These are phyloP conservation scores for Prietella phreatophila DNA, from an alignment of 2,113 vertebrate species.

Conservation along the genomic window DNA sequence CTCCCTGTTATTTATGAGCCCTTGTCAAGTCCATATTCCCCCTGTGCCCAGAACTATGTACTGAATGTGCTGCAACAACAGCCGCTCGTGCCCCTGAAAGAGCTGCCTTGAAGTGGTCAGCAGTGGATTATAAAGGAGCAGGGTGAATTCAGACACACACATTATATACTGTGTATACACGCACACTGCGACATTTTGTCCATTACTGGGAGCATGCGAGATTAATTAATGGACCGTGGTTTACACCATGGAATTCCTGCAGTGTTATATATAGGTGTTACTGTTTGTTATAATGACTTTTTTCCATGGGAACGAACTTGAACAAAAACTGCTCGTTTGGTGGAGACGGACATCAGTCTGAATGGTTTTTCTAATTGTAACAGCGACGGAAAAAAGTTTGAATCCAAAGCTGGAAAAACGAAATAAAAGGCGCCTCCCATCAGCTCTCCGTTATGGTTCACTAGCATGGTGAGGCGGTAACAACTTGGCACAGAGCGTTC, in stretches of 20 bases:
- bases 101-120: conserved; percentile 58
- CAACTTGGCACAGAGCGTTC: conserved; percentile 48
- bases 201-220: conserved; percentile 60
- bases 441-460: conserved; percentile 40
- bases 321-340: conserved; percentile 49
- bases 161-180: conserved; percentile 29
- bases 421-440: conserved; percentile 27
- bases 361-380: conserved; percentile 53
- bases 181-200: conserved; percentile 20
- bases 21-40: conserved; percentile 69
- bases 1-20: conserved; percentile 71
- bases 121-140: conserved; percentile 63
- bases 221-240: conserved; percentile 67
- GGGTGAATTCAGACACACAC: conserved; percentile 54
- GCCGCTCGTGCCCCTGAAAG: conserved; percentile 56
- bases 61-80: conserved; percentile 71
- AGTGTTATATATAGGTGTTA: not conserved
- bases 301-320: conserved; percentile 33
- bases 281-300: conserved; percentile 3
- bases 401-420: not conserved
- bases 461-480: conserved; percentile 38
- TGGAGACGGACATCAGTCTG: conserved; percentile 41
- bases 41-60: conserved; percentile 67
- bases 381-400: conserved; percentile 36
- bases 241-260: conserved; percentile 58